Conservation (phyloP, 2,797 vertebrate species). For the Somateria mollissima region DNA sequence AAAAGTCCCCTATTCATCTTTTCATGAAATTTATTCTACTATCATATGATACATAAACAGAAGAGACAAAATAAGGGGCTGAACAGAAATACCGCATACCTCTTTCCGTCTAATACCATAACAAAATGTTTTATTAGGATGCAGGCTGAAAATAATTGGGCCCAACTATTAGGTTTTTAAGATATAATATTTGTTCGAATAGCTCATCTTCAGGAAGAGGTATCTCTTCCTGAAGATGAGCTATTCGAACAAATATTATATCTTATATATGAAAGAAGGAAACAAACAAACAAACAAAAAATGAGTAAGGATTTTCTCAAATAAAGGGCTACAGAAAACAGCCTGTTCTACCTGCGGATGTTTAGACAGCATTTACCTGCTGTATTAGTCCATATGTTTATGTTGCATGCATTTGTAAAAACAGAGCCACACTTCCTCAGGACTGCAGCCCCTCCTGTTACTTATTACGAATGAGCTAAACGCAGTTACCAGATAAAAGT, state of each 20-base stretch:
- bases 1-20: background rate
- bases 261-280: background rate
- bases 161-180: background rate
- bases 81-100: constrained; percentile 23
- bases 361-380: background rate
- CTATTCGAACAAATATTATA: background rate
- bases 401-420: background rate
- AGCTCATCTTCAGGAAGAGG: too few species aligned
- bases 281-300: background rate
- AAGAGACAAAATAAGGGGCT: constrained; percentile 38
- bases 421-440: background rate
- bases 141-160: background rate
- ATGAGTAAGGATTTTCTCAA: background rate
- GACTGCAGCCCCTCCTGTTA: background rate
- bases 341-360: background rate
- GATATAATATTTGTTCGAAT: too few species aligned
- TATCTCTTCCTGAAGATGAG: background rate
- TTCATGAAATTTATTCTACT: constrained; percentile 48
- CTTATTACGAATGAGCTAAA: background rate
- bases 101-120: background rate
- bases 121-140: background rate
- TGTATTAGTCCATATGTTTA: background rate
- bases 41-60: constrained; percentile 56
- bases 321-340: background rate
- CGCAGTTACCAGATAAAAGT: background rate